These are phyloP conservation scores for Hydractinia echinata DNA, from an alignment of 30 jellyfish, hydroid and myxozoan genomes.

Conservation along the genomic window DNA sequence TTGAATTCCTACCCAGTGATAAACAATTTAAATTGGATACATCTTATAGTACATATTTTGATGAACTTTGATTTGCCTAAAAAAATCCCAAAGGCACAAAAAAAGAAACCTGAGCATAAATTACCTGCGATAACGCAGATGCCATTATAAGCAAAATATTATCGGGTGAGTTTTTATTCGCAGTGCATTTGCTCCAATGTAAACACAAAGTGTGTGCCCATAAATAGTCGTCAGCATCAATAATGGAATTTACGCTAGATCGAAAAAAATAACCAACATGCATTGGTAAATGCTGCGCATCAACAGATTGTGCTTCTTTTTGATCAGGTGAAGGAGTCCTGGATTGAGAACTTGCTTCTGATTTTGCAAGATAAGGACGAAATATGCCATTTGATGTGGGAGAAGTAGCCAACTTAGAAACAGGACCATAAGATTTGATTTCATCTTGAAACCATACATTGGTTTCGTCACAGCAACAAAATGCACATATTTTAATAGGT, in stretches of 20 bases:
- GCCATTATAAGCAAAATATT: conserved; percentile 12
- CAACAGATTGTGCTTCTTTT: conserved; percentile 14
- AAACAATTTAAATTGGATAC: no score
- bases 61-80: background rate
- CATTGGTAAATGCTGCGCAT: conserved; percentile 20
- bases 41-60: background rate
- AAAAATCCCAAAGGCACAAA: no score
- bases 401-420: conserved; percentile 24
- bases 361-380: conserved; percentile 64
- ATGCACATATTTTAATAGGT: conserved; percentile 47
- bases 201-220: conserved; percentile 89
- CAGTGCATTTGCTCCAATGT: conserved; percentile 58
- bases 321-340: conserved; percentile 43
- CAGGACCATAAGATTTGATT: conserved; percentile 69
- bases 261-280: conserved; percentile 52
- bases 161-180: conserved; percentile 25
- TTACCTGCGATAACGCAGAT: conserved; percentile 17
- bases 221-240: conserved; percentile 52
- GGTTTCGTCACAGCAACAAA: conserved; percentile 62
- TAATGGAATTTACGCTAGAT: conserved; percentile 34
- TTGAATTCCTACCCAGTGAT: no score
- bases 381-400: conserved; percentile 56
- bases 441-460: conserved; percentile 46
- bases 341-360: conserved; percentile 14
- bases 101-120: background rate